A percentile compares a stretch with the other conserved stretches of the same genome.
Evolutionary conservation across 2,888 invertebrate genomes (phyloP).

Genomic region (Trachelus iudaicus): DNA sequence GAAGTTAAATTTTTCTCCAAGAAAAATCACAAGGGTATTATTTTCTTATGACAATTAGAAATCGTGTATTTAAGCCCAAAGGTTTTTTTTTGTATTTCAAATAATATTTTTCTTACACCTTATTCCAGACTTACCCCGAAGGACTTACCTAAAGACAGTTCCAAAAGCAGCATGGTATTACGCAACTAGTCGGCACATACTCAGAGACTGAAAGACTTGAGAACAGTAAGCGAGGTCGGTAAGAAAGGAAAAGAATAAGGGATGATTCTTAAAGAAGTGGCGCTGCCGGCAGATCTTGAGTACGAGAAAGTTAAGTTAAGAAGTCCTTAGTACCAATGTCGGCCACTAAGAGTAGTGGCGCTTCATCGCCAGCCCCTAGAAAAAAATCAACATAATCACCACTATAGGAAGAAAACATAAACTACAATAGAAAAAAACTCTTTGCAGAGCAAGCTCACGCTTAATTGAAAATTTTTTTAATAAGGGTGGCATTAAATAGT

Average conservation of each 20-base stretch:
- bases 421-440: background rate
- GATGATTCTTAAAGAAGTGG: slow-evolving; percentile 61
- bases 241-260: slow-evolving; percentile 62
- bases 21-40: background rate
- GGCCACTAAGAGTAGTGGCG: slow-evolving; percentile 49
- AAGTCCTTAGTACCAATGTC: slow-evolving; percentile 40
- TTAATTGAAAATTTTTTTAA: background rate
- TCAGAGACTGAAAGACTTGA: background rate
- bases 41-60: background rate
- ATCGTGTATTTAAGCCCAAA: background rate
- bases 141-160: background rate
- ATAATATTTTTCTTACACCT: background rate
- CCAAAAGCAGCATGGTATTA: background rate
- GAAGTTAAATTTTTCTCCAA: background rate
- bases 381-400: background rate
- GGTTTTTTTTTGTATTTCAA: background rate
- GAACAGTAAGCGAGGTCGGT: slow-evolving; percentile 47
- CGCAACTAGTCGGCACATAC: background rate
- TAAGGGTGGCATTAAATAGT: background rate
- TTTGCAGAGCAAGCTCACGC: background rate
- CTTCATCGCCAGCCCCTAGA: slow-evolving; percentile 11
- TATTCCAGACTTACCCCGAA: background rate
- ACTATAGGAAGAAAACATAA: background rate
- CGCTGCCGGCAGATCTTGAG: slow-evolving; percentile 41
- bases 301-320: slow-evolving; percentile 49